Conservation (phyloP, 2,888 invertebrate genomes). For the Rotaria magnacalcarata region DNA sequence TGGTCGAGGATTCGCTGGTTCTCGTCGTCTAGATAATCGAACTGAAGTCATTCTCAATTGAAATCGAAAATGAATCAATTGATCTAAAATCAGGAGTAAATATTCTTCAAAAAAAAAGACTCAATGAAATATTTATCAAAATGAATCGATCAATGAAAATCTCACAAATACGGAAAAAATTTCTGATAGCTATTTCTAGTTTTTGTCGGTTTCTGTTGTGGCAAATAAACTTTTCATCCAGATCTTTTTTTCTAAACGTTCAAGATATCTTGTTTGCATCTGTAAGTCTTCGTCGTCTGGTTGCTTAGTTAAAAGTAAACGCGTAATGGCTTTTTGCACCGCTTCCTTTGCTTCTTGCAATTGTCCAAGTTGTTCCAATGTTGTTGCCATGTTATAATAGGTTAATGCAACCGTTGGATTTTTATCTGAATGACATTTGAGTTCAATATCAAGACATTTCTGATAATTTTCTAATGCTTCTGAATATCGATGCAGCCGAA, state of each 20-base stretch:
- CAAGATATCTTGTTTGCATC: background rate
- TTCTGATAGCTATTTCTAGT: background rate
- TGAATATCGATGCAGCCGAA: background rate
- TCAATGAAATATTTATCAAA: too few relatives aligned
- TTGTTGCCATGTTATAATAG: background rate
- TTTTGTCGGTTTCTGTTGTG: background rate
- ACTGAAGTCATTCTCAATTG: background rate
- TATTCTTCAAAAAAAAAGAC: background rate
- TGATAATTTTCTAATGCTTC: background rate
- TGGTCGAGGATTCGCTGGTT: background rate
- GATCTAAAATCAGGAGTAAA: background rate
- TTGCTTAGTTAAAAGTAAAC: background rate
- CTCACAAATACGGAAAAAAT: too few relatives aligned
- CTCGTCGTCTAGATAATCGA: background rate
- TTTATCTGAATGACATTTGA: background rate
- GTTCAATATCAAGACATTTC: background rate
- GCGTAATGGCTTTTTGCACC: background rate
- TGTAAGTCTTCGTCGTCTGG: background rate
- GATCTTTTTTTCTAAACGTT: background rate
- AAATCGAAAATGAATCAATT: background rate
- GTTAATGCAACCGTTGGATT: background rate
- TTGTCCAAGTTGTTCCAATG: background rate
- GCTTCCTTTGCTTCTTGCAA: background rate
- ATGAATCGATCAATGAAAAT: too few relatives aligned
- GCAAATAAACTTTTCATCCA: background rate